Percentiles rank a stretch among this genome's conserved stretches.
phyloP scores from a whole-genome alignment of 2,888 invertebrate species.

The Trachelus iudaicus region DNA sequence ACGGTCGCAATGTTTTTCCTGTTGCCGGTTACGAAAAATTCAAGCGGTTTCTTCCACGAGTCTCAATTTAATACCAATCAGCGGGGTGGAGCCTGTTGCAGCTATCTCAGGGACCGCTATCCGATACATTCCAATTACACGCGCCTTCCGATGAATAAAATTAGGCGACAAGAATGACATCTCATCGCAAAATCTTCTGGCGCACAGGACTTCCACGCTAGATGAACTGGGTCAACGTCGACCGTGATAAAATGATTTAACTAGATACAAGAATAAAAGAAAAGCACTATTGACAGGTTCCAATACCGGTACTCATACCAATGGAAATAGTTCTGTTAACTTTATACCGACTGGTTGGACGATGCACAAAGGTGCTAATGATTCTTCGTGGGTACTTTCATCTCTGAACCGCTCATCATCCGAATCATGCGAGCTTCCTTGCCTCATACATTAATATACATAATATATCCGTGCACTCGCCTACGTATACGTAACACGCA shows the following conservation, averaged over 20 bases:
- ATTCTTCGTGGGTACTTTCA: neutral
- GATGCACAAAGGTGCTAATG: neutral
- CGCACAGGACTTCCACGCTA: neutral
- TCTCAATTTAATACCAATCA: neutral
- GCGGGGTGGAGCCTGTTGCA: neutral
- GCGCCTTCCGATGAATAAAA: conserved; percentile 17
- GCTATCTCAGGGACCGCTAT: conserved; percentile 15
- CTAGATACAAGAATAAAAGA: neutral
- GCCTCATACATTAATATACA: neutral
- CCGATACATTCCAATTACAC: conserved; percentile 19
- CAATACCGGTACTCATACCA: neutral
- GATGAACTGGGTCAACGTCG: neutral
- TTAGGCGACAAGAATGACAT: conserved; percentile 16
- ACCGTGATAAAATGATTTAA: neutral
- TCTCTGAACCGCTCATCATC: neutral
- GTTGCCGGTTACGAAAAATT: neutral
- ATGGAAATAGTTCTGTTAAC: neutral
- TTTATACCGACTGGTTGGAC: neutral
- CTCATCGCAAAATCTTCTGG: conserved; percentile 18
- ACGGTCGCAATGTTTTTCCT: neutral
- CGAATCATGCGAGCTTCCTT: neutral
- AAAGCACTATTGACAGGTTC: neutral
- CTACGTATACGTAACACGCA: neutral
- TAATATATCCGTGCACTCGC: neutral
- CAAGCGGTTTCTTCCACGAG: neutral